phyloP scores from a whole-genome alignment of 2,797 vertebrate genomes.

The Centroberyx gerrardi region DNA sequence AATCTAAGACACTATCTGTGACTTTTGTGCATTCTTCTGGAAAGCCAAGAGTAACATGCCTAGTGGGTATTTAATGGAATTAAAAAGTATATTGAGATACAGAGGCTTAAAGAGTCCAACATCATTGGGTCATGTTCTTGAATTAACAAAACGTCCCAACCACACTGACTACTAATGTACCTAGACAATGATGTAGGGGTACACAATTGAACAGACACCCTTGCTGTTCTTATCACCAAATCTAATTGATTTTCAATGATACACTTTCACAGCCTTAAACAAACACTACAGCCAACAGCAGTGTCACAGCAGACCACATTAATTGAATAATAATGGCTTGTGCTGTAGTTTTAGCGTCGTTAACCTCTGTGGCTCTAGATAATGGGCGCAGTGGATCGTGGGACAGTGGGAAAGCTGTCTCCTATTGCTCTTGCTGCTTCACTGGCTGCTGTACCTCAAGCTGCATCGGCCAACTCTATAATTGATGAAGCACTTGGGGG shows the following conservation, averaged over 20 bases:
- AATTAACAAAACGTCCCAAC: conserved; percentile 31
- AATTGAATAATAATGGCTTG: conserved; percentile 54
- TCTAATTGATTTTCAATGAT: conserved; percentile 42
- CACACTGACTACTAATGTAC: conserved; percentile 3
- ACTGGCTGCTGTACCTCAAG: conserved; percentile 53
- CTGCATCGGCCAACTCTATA: conserved; percentile 61
- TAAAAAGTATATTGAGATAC: background rate
- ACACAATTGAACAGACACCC: conserved; percentile 9
- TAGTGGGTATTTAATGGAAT: background rate
- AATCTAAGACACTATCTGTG: background rate
- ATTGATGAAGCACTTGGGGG: conserved; percentile 66
- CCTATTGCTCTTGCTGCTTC: conserved; percentile 60
- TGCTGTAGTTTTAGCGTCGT: conserved; percentile 46
- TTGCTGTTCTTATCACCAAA: conserved; percentile 6
- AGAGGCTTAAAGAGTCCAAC: background rate
- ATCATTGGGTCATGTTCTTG: background rate
- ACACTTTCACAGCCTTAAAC: conserved; percentile 28
- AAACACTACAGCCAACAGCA: conserved; percentile 19
- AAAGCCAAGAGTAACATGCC: background rate
- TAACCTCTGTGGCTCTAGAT: conserved; percentile 56
- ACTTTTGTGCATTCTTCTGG: background rate
- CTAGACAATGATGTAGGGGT: background rate
- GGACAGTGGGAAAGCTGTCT: conserved; percentile 43
- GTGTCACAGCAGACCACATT: conserved; percentile 39
- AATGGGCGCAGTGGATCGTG: conserved; percentile 48